Base-by-base conservation (phyloP, 2,888 invertebrate species). In the Anoplius nigerrimus region DNA sequence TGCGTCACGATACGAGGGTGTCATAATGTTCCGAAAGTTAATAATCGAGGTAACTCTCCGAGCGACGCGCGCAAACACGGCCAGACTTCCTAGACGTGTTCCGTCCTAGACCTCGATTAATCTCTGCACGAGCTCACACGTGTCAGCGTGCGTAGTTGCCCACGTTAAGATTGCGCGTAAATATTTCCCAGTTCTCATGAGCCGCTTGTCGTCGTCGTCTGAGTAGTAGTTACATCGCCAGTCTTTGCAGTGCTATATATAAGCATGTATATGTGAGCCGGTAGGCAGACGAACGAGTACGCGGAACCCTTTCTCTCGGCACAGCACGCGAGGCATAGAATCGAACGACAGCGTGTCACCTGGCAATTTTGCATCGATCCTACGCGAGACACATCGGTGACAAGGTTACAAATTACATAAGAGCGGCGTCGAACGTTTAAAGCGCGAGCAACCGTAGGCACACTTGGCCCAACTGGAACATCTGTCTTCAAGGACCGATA, bases 401-500 rank as follows among this genome's bases (percentile, higher is more conserved):
- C 34, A 18, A 24, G 59, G 16, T 42, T 20, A 65, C 20, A 24
- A 72, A 78, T 78, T 78, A 73, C 67, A 66, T 66, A 78, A 78
- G 43, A 53, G 43, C 53, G 46, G 16, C 24, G 20, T 46, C 11
- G n/a, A 34, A 58, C 68, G 68, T 34, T 56, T 63, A 27, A 65
- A 70, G 42, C 24, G 24, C 24, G 24, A 24, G 24, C 24, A 13
- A 3, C 11, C 34, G 34, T 1, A 8, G 34, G 11, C 34, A 34
- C 34, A 34, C 34, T 34, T 34, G 34, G 71, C 61, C 54, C 70
- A 70, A 59, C 45, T 63, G 71, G 51, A 71, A 66, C 78, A 78
- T 78, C 74, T 78, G 78, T 55, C 64, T 57, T 53, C 65, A 67
- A 71, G 61, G 66, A 53, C 48, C 51, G 59, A 46, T 43, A 20